Evolutionary conservation across 2,888 invertebrate species (phyloP).

Genomic region (Phorcus lineatus): DNA sequence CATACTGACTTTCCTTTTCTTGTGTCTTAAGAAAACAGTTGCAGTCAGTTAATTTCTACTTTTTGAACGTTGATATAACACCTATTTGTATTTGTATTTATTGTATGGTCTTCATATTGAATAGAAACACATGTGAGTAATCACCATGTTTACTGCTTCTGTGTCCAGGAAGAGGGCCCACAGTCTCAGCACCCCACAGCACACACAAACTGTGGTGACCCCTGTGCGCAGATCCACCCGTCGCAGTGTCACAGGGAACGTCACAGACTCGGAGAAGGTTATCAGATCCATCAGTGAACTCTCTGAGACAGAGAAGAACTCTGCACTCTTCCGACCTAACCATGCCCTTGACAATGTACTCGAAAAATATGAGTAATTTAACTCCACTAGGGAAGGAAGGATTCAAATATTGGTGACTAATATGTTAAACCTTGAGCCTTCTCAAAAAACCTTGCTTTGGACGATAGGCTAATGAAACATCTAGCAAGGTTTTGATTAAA

Average conservation of each 20-base stretch:
- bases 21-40: no score
- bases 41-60: no score
- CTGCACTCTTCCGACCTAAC: conserved; percentile 6
- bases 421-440: no score
- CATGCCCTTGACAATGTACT: not conserved
- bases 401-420: no score
- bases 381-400: not conserved
- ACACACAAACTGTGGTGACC: not conserved
- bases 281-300: not conserved
- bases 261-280: not conserved
- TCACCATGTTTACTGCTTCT: not conserved
- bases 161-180: not conserved
- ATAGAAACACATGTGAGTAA: no score
- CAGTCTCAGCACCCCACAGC: not conserved
- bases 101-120: no score
- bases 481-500: no score
- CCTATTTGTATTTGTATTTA: no score
- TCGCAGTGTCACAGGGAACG: not conserved
- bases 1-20: no score
- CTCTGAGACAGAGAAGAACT: not conserved
- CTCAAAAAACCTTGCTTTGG: no score
- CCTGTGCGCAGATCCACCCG: not conserved
- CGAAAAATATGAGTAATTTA: not conserved
- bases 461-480: no score
- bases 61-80: no score